phyloP scores from a whole-genome alignment of 2,797 vertebrate species.

The Argya squamiceps region DNA sequence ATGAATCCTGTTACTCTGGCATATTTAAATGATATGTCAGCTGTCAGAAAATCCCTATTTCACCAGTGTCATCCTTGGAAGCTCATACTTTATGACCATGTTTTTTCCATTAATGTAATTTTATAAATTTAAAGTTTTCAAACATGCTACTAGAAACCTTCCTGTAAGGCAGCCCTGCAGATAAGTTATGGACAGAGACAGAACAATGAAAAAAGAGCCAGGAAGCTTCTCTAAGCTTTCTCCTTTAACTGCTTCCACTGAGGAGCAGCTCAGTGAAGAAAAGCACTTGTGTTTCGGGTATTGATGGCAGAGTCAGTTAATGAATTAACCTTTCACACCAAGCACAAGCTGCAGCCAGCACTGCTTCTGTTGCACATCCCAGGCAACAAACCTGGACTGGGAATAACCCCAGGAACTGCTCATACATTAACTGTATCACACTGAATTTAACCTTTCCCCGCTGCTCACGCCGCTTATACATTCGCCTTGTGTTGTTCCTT shows the following conservation, averaged over 20 bases:
- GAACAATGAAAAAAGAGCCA: background rate
- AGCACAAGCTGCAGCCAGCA: background rate
- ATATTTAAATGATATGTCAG: background rate
- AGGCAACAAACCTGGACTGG: background rate
- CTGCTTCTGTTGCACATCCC: background rate
- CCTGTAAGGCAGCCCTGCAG: background rate
- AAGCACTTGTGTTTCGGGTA: background rate
- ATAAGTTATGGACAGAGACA: background rate
- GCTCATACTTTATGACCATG: background rate
- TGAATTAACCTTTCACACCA: background rate
- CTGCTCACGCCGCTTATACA: background rate
- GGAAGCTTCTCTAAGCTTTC: background rate
- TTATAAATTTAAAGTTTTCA: background rate
- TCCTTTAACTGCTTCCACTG: background rate
- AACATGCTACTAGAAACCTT: background rate
- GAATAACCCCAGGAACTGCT: background rate
- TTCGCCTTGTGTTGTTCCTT: slow-evolving; percentile 56
- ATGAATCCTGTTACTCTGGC: background rate
- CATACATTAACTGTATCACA: background rate
- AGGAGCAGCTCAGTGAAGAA: background rate
- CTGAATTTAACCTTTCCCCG: background rate
- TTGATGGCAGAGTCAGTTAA: background rate
- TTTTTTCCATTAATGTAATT: background rate
- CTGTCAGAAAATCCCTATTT: slow-evolving; percentile 13
- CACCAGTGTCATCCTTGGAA: background rate